Percentiles rank a stretch among this genome's conserved stretches.
Evolutionary conservation across 2,888 invertebrate genomes (phyloP).

Genomic region (Unio pictorum): DNA sequence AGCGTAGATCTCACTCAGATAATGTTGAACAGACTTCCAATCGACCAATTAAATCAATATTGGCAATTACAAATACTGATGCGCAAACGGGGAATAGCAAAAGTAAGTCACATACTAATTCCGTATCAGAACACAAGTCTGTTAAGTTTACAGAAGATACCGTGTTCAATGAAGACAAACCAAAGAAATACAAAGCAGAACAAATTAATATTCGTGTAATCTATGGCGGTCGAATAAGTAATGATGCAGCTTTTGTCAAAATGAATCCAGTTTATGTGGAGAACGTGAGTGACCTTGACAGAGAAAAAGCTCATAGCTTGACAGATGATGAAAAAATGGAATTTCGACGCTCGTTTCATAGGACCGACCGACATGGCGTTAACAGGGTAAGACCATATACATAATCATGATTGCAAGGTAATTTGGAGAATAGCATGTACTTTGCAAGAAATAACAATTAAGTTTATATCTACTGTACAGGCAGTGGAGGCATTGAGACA

Average conservation of each 20-base stretch:
- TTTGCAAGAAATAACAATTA: too few species aligned
- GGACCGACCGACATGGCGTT: not conserved
- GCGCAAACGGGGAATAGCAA: constrained; percentile 4
- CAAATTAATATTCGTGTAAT: constrained; percentile 38
- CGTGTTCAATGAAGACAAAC: constrained; percentile 52
- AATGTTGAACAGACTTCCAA: constrained; percentile 22
- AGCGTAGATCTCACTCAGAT: constrained; percentile 24
- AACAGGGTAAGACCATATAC: too few species aligned
- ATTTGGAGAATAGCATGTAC: too few species aligned
- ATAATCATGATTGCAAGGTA: too few species aligned
- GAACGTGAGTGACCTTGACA: constrained; percentile 22
- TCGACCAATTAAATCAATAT: constrained; percentile 38
- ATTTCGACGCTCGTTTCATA: constrained; percentile 22
- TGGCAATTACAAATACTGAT: constrained; percentile 16
- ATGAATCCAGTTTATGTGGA: constrained; percentile 48
- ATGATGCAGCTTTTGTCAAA: constrained; percentile 37
- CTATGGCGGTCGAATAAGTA: constrained; percentile 39
- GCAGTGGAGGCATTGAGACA: too few species aligned
- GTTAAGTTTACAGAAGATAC: constrained; percentile 57
- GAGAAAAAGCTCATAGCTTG: constrained; percentile 15
- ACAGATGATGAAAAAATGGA: constrained; percentile 45
- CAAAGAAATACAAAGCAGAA: constrained; percentile 48
- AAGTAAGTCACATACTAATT: constrained; percentile 8
- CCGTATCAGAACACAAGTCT: constrained; percentile 41
- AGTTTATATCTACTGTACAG: too few species aligned